Base-by-base conservation (phyloP, 2,113 vertebrate species). In the Sinosuthora webbiana region DNA sequence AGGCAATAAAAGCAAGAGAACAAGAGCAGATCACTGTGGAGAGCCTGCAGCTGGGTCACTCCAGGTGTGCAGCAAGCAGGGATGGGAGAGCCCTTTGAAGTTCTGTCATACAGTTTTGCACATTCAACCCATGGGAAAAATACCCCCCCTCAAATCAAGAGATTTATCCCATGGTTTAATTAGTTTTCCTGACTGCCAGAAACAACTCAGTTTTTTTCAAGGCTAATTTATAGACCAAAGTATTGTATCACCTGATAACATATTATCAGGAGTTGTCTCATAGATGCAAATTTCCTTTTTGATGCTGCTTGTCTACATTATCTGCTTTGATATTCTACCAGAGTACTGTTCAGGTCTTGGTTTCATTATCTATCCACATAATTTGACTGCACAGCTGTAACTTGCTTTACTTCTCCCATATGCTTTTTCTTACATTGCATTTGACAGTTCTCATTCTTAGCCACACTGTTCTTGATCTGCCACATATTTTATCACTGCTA, bases 221-320 rank as follows among this genome's bases (percentile, higher is more conserved):
- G 52, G 65, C 59, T 79, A 55, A 90, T 84, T 83, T 93, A 39
- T 41, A 69, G 74, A 91, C 49, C 22, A 41, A 79, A 82, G 41
- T 69, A 62, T 77, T 11, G 0, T 65, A 78, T 83, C 52, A 76
- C 33, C 59, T 73, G 49, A 49, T 86, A 78, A 47, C 42, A 31
- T 5, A 10, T 80, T 63, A 83, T 86, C 73, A 68, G 53, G 68
- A 89, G 64, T 42, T 73, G 52, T 47, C 52, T 86, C 6, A 0
- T 31, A 74, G 27, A 94, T 81, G 86, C 70, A 90, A 76, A 68
- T 81, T 83, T 86, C 50, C 35, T 91, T 95, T 94, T 89, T 83
- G 73, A 67, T 75, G 79, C 50, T 65, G 20, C 88, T 71, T 91
- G 41, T 63, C 87, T 83, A 28, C 22, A 17, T 37, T 55, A 50